Evolutionary conservation across 2,888 invertebrate genomes (phyloP).

Genomic region (Kuschelorhynchus macadamiae): DNA sequence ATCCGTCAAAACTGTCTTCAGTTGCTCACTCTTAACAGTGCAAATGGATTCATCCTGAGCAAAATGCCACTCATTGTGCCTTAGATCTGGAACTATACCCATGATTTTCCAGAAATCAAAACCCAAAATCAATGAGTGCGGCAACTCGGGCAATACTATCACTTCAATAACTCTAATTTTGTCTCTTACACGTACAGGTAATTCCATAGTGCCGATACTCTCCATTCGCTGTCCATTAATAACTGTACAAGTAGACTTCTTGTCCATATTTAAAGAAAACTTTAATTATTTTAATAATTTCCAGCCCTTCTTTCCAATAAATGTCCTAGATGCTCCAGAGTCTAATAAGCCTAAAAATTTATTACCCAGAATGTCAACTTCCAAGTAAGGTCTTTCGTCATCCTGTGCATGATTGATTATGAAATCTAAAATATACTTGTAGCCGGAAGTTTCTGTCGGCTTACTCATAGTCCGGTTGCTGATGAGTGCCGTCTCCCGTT

Average conservation of each 20-base stretch:
- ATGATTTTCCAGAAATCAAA: too few relatives aligned
- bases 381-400: too few relatives aligned
- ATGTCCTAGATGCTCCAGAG: not conserved
- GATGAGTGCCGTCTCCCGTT: constrained; percentile 27
- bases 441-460: not conserved
- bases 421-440: not conserved
- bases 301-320: not conserved
- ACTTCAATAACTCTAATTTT: constrained; percentile 38
- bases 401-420: constrained; percentile 2
- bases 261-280: constrained; percentile 3
- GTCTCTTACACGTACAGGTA: constrained; percentile 36
- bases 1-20: not conserved
- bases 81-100: too few relatives aligned
- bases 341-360: not conserved
- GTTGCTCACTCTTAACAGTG: constrained; percentile 54
- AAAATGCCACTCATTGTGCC: constrained; percentile 49
- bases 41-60: too few relatives aligned
- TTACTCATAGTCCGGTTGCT: not conserved
- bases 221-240: constrained; percentile 45
- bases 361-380: not conserved
- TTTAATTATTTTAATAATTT: not conserved
- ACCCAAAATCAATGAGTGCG: constrained; percentile 45
- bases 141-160: constrained; percentile 41
- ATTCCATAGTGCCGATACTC: constrained; percentile 30
- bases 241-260: constrained; percentile 30